These are phyloP conservation scores for Aphaenogaster rudis DNA, from an alignment of 1,140 invertebrate genomes.

Conservation along the genomic window DNA sequence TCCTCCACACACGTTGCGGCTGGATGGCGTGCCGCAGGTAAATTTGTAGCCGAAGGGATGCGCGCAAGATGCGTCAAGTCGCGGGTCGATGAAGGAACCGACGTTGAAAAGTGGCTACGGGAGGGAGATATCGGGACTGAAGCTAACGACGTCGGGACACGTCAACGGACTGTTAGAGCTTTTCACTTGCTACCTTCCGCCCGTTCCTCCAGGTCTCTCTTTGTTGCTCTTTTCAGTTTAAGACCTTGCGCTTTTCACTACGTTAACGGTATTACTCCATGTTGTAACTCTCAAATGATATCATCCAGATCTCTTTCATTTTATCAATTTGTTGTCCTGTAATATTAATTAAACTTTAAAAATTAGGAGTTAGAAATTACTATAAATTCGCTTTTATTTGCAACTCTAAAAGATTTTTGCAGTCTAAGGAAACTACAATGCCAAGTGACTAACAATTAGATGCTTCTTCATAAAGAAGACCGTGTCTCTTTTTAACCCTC, in stretches of 20 bases:
- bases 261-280: neutral
- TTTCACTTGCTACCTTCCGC: conserved; percentile 38
- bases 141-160: conserved; percentile 56
- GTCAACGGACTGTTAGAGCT: conserved; percentile 53
- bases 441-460: neutral
- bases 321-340: neutral
- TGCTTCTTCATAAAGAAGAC: neutral
- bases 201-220: conserved; percentile 43
- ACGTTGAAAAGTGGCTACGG: conserved; percentile 57
- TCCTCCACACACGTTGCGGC: neutral
- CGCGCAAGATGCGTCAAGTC: conserved; percentile 43
- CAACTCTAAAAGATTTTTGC: neutral
- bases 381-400: neutral
- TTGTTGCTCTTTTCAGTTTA: conserved; percentile 39
- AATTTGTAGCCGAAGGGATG: conserved; percentile 58
- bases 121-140: conserved; percentile 42
- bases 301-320: neutral
- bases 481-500: too few relatives aligned
- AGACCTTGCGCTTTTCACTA: conserved; percentile 27
- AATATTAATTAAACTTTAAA: neutral
- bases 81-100: conserved; percentile 32
- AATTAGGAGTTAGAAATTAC: neutral
- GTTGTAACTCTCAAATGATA: neutral
- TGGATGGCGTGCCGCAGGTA: conserved; percentile 46
- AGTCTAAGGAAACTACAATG: neutral